These are phyloP conservation scores for Oreochromis grahami DNA, from an alignment of 2,797 vertebrate genomes.

Conservation along the genomic window DNA sequence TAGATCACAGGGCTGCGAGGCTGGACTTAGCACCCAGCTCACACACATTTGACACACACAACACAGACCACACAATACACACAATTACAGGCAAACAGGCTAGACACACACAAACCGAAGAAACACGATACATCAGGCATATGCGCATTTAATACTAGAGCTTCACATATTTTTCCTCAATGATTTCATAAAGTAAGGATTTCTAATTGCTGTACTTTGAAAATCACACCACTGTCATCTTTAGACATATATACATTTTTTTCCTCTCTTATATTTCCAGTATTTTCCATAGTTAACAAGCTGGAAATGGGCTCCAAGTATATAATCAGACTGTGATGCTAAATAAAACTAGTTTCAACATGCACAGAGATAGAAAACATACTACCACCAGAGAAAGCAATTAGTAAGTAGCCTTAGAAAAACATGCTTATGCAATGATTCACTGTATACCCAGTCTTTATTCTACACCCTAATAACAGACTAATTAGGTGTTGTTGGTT, in stretches of 20 bases:
- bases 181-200: neutral
- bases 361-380: neutral
- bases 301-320: neutral
- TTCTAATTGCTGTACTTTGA: neutral
- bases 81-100: slow-evolving; percentile 6
- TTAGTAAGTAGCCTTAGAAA: neutral
- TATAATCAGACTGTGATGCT: neutral
- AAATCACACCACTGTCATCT: neutral
- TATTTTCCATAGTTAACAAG: neutral
- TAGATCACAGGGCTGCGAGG: slow-evolving; percentile 81
- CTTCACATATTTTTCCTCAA: neutral
- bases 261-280: neutral
- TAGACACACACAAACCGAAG: neutral
- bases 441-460: neutral
- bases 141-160: neutral
- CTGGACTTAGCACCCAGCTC: slow-evolving; percentile 79
- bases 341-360: neutral
- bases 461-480: neutral
- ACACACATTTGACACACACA: slow-evolving; percentile 68
- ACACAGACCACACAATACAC: slow-evolving; percentile 59
- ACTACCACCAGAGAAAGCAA: neutral
- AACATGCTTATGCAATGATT: neutral
- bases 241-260: neutral
- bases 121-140: neutral
- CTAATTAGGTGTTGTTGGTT: neutral